Evolutionary conservation across 2,888 invertebrate genomes (phyloP).

Genomic region (Drosophila incognita): DNA sequence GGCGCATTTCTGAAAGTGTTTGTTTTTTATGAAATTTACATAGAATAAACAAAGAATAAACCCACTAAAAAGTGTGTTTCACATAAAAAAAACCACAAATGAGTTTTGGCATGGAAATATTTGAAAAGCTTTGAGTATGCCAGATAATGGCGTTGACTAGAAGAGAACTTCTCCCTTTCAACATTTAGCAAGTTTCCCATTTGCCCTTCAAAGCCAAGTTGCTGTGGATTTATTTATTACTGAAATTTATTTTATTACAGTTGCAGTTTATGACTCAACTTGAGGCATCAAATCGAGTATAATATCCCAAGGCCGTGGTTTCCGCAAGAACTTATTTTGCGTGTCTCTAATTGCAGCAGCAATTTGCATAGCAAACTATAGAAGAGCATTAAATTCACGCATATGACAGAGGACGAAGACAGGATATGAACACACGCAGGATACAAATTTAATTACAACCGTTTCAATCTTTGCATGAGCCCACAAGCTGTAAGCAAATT

Average conservation of each 20-base stretch:
- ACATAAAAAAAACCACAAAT: neutral
- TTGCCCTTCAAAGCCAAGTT: neutral
- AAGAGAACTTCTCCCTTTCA: too few species aligned
- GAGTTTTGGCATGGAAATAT: neutral
- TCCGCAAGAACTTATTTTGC: conserved; percentile 3
- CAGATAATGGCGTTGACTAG: neutral
- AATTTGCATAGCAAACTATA: conserved; percentile 24
- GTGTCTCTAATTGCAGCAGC: conserved; percentile 31
- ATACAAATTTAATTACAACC: conserved; percentile 18
- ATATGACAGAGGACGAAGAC: neutral
- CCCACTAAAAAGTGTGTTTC: neutral
- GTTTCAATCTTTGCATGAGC: neutral
- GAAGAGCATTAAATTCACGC: neutral
- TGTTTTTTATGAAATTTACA: neutral
- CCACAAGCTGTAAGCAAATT: conserved; percentile 42
- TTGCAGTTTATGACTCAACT: conserved; percentile 24
- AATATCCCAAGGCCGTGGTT: conserved; percentile 6
- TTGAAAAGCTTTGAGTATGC: neutral
- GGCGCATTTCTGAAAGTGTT: neutral
- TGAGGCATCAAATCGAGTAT: conserved; percentile 7
- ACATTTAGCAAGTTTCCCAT: neutral
- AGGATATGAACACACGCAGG: neutral
- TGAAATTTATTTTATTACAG: neutral
- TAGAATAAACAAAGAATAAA: neutral
- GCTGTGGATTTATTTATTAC: neutral